These are phyloP conservation scores for Onychostruthus taczanowskii DNA, from an alignment of 2,113 vertebrate genomes.

Conservation along the genomic window DNA sequence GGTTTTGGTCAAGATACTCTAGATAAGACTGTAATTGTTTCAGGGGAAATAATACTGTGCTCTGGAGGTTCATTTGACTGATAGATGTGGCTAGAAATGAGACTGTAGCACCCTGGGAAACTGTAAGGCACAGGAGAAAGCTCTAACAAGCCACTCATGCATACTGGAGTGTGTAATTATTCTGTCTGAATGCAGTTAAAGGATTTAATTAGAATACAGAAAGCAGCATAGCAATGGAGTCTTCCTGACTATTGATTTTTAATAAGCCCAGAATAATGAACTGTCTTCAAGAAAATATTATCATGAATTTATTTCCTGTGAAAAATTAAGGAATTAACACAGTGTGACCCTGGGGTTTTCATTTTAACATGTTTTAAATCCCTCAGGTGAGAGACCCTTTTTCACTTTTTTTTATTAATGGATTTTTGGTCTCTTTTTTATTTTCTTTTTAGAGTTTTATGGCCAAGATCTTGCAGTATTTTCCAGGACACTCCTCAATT, in stretches of 20 bases:
- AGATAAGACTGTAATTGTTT: not conserved
- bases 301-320: not conserved
- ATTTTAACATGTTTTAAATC: not conserved
- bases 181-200: conserved; percentile 2
- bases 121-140: not conserved
- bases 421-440: rapidly evolving
- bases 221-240: not conserved
- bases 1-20: not conserved
- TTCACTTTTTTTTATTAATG: not conserved
- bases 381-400: not conserved
- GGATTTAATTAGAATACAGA: not conserved
- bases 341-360: not conserved
- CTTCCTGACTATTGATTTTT: conserved; percentile 27
- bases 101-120: not conserved
- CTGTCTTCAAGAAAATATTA: not conserved
- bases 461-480: not conserved
- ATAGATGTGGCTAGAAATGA: not conserved
- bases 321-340: not conserved
- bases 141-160: not conserved
- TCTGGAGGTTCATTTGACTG: not conserved
- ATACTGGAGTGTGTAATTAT: not conserved
- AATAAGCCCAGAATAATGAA: conserved; percentile 9
- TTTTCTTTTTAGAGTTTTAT: not conserved
- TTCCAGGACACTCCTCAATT: not conserved
- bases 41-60: not conserved